Conservation (phyloP, 2,797 vertebrate genomes). For the Danio kyathit region DNA sequence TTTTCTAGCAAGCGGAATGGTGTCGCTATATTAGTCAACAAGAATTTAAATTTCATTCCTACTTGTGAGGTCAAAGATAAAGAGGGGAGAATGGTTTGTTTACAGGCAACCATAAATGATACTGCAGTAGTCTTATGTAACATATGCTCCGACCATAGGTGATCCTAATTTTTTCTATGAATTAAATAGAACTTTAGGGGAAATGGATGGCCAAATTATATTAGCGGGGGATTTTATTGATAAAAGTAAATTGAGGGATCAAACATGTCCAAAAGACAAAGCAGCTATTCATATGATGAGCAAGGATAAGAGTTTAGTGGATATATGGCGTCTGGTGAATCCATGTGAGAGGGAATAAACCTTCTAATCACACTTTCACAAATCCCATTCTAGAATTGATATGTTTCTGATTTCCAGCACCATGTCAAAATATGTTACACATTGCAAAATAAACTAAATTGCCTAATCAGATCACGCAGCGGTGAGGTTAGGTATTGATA, state of each 20-base stretch:
- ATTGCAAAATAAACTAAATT: slow-evolving; percentile 43
- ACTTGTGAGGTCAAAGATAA: not conserved
- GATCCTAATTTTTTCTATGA: not conserved
- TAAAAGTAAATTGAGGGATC: slow-evolving; percentile 19
- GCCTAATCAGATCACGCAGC: slow-evolving; percentile 31
- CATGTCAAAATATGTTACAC: slow-evolving; percentile 10
- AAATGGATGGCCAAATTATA: not conserved
- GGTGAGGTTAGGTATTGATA: slow-evolving; percentile 24
- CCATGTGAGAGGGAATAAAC: slow-evolving; percentile 30
- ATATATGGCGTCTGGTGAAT: slow-evolving; percentile 30
- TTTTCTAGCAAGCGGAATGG: not conserved
- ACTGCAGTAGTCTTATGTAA: not conserved
- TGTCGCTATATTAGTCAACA: not conserved
- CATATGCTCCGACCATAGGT: slow-evolving; percentile 26
- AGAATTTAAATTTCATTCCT: not conserved
- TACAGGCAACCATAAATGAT: not conserved
- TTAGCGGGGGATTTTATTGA: slow-evolving; percentile 10
- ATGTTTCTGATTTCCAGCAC: slow-evolving; percentile 28
- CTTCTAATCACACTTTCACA: slow-evolving; percentile 32
- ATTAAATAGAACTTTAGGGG: slow-evolving; percentile 11
- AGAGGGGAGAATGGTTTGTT: slow-evolving; percentile 1
- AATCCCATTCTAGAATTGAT: slow-evolving; percentile 43
- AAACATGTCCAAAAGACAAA: slow-evolving; percentile 13
- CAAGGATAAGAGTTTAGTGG: slow-evolving; percentile 12
- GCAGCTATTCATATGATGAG: slow-evolving; percentile 25